Evolutionary conservation across 2,113 vertebrate genomes (phyloP).

Genomic region (Lanius collurio): DNA sequence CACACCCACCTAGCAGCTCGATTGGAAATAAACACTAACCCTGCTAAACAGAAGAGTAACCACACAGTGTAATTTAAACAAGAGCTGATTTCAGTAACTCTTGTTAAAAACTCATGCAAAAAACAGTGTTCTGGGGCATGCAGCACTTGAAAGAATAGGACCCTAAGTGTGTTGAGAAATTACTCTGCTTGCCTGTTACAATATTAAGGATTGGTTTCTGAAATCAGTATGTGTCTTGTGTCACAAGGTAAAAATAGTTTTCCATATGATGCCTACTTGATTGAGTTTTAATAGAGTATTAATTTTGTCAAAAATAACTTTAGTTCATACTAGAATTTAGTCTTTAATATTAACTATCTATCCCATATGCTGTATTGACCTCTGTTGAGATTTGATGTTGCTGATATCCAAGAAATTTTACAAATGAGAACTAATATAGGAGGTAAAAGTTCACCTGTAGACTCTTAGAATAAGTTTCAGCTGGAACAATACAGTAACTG

Average conservation of each 20-base stretch:
- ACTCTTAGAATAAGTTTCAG: background rate
- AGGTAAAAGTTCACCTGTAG: background rate
- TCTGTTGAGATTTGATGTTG: background rate
- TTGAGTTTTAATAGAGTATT: conserved; percentile 19
- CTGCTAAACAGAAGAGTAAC: background rate
- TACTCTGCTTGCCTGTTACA: background rate
- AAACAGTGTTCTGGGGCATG: background rate
- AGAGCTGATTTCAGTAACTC: background rate
- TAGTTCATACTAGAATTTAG: background rate
- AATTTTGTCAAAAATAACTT: background rate
- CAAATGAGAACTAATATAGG: background rate
- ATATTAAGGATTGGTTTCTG: background rate
- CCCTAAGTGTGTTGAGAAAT: background rate
- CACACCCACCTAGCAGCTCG: background rate
- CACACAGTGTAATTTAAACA: background rate
- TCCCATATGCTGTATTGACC: background rate
- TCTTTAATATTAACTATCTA: background rate
- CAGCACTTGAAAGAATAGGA: background rate
- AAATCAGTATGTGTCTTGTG: background rate
- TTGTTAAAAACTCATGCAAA: background rate
- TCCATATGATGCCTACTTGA: background rate
- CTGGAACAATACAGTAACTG: background rate
- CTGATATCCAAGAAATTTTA: background rate
- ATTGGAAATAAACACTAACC: background rate
- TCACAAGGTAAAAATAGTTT: background rate